A percentile compares a stretch with the other conserved stretches of the same genome.
These are phyloP conservation scores for Luperina nickerlii DNA, from an alignment of 2,888 invertebrate species.

Conservation along the genomic window DNA sequence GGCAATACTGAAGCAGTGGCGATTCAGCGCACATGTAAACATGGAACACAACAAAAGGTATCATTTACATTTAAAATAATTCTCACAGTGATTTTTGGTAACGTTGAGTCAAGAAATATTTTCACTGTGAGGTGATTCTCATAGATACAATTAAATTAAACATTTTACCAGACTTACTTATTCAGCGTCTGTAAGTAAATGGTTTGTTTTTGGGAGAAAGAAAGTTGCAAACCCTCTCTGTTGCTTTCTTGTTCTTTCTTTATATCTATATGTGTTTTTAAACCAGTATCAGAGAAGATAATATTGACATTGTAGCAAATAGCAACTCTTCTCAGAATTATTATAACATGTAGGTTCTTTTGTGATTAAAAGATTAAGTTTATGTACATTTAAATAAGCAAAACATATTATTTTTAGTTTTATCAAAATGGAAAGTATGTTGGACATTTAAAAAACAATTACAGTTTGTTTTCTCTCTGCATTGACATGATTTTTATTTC, in stretches of 20 bases:
- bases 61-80: neutral
- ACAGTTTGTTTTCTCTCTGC: neutral
- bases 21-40: neutral
- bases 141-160: neutral
- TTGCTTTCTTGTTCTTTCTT: neutral
- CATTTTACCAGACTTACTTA: neutral
- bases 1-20: neutral
- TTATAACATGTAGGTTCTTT: constrained; percentile 3
- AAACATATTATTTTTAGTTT: constrained; percentile 14
- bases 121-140: neutral
- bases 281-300: neutral
- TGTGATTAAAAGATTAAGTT: constrained; percentile 5
- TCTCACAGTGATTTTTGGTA: neutral
- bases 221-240: neutral
- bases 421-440: neutral
- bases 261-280: neutral
- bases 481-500: neutral
- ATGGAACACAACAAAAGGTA: neutral
- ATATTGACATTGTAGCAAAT: constrained; percentile 5
- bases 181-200: neutral
- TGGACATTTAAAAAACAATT: neutral
- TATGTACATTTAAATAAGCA: neutral
- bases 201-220: neutral
- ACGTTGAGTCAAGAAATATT: neutral
- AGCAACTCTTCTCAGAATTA: neutral